Conservation (phyloP, 1,140 invertebrate species). For the Eriosoma lanigerum region DNA sequence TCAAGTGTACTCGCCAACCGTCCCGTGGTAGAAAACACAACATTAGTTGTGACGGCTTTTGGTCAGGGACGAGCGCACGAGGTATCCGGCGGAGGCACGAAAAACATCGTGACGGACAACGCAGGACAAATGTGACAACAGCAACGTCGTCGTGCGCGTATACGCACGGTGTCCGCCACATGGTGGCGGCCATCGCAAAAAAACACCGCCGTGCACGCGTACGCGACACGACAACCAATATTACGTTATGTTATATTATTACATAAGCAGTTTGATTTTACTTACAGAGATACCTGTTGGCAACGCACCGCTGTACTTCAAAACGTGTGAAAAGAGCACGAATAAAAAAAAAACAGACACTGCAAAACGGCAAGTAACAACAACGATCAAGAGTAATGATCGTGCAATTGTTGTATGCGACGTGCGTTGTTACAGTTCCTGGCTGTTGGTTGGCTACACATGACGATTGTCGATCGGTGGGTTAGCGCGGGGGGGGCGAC, state of each 20-base stretch:
- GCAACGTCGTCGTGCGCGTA: no score
- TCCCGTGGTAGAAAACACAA: no score
- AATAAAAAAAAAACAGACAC: not conserved
- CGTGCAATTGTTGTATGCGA: slow-evolving; percentile 37
- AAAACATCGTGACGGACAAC: not conserved
- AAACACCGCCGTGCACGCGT: not conserved
- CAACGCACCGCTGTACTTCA: slow-evolving; percentile 24
- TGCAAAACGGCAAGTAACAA: not conserved
- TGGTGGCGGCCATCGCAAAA: not conserved
- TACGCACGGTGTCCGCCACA: no score
- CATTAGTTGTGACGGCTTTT: no score
- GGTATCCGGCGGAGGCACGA: no score
- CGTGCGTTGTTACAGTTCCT: slow-evolving; percentile 38
- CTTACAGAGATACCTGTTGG: slow-evolving; percentile 45
- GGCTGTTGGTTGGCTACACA: slow-evolving; percentile 49
- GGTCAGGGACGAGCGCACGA: no score
- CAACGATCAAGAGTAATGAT: slow-evolving; percentile 9
- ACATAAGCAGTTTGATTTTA: not conserved
- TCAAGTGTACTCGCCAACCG: not conserved
- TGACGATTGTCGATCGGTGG: not conserved
- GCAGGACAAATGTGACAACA: not conserved
- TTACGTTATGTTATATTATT: no score
- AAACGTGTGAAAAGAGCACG: not conserved
- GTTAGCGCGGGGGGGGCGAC: not conserved
- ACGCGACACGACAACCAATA: not conserved